Percentiles rank a stretch among this genome's conserved stretches.
These are phyloP conservation scores for Sternotherus odoratus DNA, from an alignment of 2,797 vertebrate species.

Conservation along the genomic window DNA sequence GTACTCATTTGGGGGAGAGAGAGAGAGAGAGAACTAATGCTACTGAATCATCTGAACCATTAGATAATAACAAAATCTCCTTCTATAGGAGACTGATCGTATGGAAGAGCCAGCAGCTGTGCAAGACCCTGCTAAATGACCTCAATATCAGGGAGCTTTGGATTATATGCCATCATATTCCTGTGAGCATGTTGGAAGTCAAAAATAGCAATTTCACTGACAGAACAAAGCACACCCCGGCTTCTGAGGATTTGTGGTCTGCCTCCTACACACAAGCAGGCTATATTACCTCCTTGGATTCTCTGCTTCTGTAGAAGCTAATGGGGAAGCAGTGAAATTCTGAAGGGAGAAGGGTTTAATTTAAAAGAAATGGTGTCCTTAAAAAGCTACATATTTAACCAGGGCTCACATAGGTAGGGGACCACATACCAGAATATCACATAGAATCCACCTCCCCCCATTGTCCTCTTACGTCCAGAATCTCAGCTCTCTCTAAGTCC, in stretches of 20 bases:
- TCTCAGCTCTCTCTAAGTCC: background rate
- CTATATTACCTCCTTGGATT: background rate
- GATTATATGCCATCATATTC: constrained; percentile 3
- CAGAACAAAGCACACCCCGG: background rate
- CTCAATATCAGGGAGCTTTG: background rate
- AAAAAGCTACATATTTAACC: background rate
- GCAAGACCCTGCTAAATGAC: background rate
- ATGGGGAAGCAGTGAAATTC: background rate
- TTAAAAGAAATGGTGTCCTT: background rate
- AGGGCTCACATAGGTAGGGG: background rate
- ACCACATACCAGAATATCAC: background rate
- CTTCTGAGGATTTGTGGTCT: constrained; percentile 37
- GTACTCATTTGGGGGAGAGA: background rate
- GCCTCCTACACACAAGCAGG: constrained; percentile 46
- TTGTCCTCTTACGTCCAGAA: background rate
- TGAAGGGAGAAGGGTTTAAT: background rate
- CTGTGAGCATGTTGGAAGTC: constrained; percentile 13
- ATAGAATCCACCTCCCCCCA: background rate
- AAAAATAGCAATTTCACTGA: constrained; percentile 57
- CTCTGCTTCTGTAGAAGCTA: background rate
- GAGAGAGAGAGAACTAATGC: background rate
- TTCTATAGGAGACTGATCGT: background rate
- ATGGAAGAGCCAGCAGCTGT: background rate
- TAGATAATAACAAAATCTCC: background rate
- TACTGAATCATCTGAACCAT: background rate